Evolutionary conservation across 2,888 invertebrate genomes (phyloP).

Genomic region (Seladonia tumulorum): DNA sequence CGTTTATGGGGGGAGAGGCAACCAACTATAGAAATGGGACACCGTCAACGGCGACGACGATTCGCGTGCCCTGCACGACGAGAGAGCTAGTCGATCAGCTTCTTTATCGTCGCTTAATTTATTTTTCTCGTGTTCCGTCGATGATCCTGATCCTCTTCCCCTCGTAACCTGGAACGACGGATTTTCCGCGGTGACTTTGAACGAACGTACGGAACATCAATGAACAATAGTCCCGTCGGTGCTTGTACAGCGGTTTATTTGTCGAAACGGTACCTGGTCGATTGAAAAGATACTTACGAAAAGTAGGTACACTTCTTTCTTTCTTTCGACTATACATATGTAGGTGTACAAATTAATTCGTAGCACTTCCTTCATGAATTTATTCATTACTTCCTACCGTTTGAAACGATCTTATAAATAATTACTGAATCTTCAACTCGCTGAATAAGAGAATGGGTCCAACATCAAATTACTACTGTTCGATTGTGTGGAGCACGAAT

Average conservation of each 20-base stretch:
- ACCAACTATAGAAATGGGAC: slow-evolving; percentile 5
- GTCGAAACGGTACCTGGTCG: neutral
- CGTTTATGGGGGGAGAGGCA: slow-evolving; percentile 39
- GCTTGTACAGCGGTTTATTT: neutral
- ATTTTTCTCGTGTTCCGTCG: neutral
- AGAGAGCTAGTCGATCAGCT: neutral
- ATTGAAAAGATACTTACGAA: neutral
- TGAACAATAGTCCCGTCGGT: neutral
- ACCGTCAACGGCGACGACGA: neutral
- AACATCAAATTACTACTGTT: neutral
- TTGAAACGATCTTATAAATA: neutral
- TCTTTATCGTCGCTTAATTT: neutral
- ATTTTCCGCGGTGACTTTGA: neutral
- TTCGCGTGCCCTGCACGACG: neutral
- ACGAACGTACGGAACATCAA: neutral
- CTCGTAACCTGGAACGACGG: neutral
- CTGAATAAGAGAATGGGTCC: neutral
- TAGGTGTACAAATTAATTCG: neutral
- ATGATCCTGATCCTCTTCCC: neutral
- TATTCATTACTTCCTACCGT: neutral
- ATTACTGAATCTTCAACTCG: neutral
- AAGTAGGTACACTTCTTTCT: neutral
- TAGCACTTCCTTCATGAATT: neutral
- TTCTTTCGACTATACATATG: neutral
- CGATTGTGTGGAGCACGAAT: neutral